These are phyloP conservation scores for Saguinus midas DNA, from an alignment of 2,113 vertebrate genomes.

Conservation along the genomic window DNA sequence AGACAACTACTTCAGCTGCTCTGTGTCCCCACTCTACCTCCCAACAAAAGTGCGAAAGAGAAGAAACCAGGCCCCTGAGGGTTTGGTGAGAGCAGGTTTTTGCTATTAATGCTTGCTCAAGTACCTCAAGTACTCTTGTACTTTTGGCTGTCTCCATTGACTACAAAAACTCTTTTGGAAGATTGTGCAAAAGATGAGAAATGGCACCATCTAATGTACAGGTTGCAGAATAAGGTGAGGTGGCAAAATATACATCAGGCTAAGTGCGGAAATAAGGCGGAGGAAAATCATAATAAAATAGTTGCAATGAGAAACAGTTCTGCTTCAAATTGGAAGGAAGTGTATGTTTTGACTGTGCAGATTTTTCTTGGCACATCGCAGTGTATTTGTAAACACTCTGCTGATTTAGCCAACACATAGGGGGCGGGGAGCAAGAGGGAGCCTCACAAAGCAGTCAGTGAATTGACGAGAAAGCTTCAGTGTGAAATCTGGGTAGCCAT, in stretches of 20 bases:
- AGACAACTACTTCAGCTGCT: neutral
- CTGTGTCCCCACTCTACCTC: neutral
- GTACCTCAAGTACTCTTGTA: constrained; percentile 21
- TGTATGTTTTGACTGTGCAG: constrained; percentile 3
- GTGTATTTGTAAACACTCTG: constrained; percentile 49
- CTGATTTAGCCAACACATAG: constrained; percentile 17
- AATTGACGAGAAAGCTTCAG: neutral
- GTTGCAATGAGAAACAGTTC: constrained; percentile 23
- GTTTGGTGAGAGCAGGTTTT: constrained; percentile 19
- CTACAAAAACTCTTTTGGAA: neutral
- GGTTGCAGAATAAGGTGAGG: neutral
- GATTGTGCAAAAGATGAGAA: constrained; percentile 7
- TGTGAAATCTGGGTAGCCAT: constrained; percentile 25
- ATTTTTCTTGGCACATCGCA: neutral
- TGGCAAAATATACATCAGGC: neutral
- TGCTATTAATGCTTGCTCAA: constrained; percentile 28
- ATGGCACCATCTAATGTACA: neutral
- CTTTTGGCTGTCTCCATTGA: constrained; percentile 20
- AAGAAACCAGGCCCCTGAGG: neutral
- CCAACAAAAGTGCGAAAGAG: neutral
- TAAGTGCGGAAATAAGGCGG: constrained; percentile 25
- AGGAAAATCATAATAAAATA: neutral
- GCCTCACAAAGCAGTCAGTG: constrained; percentile 1
- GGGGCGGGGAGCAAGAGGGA: neutral
- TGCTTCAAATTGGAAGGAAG: neutral